Conservation (phyloP, 1,140 invertebrate genomes). For the Eupeodes corollae region DNA sequence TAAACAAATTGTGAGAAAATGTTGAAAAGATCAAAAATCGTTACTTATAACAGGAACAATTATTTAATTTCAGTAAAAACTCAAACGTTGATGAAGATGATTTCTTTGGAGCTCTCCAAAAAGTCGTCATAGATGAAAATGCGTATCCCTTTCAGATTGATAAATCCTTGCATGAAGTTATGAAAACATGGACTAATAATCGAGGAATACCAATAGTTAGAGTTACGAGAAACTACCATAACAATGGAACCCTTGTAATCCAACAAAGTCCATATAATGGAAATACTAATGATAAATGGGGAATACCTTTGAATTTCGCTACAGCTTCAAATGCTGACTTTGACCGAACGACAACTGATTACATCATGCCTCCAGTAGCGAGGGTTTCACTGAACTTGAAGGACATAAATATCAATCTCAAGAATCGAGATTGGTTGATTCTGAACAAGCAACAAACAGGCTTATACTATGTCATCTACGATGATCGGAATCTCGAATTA, state of each 20-base stretch:
- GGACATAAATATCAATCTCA: constrained; percentile 17
- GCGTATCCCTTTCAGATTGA: constrained; percentile 15
- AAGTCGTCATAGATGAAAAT: constrained; percentile 29
- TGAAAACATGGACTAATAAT: constrained; percentile 43
- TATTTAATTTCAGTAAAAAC: constrained; percentile 22
- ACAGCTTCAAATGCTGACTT: constrained; percentile 36
- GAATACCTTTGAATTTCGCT: constrained; percentile 47
- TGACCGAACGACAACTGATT: constrained; percentile 33
- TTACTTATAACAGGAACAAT: too few relatives aligned
- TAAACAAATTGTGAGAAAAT: constrained; percentile 34
- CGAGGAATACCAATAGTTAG: constrained; percentile 41
- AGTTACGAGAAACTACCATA: constrained; percentile 39
- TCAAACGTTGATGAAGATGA: constrained; percentile 24
- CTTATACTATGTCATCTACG: constrained; percentile 55
- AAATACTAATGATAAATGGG: constrained; percentile 35
- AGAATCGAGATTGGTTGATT: constrained; percentile 43
- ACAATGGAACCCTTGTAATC: constrained; percentile 27
- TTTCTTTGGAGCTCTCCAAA: constrained; percentile 37
- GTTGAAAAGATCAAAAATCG: too few relatives aligned
- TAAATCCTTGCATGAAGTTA: constrained; percentile 23
- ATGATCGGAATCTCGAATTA: constrained; percentile 39
- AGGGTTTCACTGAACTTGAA: constrained; percentile 16
- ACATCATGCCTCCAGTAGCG: constrained; percentile 22
- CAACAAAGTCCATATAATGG: constrained; percentile 35
- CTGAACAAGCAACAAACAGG: constrained; percentile 50